Percentiles rank a stretch among this genome's conserved stretches.
These are phyloP conservation scores for Heliconius ismenius DNA, from an alignment of 2,888 invertebrate species.

Conservation along the genomic window DNA sequence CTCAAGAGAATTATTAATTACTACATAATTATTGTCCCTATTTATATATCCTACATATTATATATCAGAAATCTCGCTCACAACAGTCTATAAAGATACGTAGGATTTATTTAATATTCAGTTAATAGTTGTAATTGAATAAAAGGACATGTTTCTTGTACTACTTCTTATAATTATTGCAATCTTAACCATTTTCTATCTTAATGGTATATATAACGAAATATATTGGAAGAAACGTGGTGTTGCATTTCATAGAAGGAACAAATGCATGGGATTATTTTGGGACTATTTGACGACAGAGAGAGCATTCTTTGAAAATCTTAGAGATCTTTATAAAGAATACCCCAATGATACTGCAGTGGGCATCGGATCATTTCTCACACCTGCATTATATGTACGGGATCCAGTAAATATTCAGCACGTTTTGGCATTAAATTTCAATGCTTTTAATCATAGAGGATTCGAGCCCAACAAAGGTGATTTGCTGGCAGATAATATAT, in stretches of 20 bases:
- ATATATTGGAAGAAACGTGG: slow-evolving; percentile 62
- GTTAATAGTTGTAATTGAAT: background rate
- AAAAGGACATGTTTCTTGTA: background rate
- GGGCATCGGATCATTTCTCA: slow-evolving; percentile 51
- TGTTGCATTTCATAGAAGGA: slow-evolving; percentile 52
- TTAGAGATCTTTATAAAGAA: slow-evolving; percentile 54
- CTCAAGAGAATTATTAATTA: background rate
- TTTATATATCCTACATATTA: background rate
- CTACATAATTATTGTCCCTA: too few species aligned
- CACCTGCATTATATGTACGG: slow-evolving; percentile 47
- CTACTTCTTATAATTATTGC: slow-evolving; percentile 29
- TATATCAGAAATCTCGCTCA: background rate
- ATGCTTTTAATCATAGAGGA: slow-evolving; percentile 50
- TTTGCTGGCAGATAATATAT: slow-evolving; percentile 46
- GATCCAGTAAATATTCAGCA: slow-evolving; percentile 51
- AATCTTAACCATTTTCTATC: slow-evolving; percentile 45
- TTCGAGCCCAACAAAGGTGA: slow-evolving; percentile 43
- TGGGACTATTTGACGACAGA: slow-evolving; percentile 53
- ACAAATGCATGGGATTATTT: slow-evolving; percentile 54
- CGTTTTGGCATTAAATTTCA: slow-evolving; percentile 48
- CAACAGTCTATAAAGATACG: background rate
- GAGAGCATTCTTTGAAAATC: slow-evolving; percentile 54
- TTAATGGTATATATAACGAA: slow-evolving; percentile 54
- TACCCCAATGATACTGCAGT: slow-evolving; percentile 57
- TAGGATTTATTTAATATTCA: background rate